Conservation (phyloP, 2,888 invertebrate species). For the Drosophila kambysellisi region DNA sequence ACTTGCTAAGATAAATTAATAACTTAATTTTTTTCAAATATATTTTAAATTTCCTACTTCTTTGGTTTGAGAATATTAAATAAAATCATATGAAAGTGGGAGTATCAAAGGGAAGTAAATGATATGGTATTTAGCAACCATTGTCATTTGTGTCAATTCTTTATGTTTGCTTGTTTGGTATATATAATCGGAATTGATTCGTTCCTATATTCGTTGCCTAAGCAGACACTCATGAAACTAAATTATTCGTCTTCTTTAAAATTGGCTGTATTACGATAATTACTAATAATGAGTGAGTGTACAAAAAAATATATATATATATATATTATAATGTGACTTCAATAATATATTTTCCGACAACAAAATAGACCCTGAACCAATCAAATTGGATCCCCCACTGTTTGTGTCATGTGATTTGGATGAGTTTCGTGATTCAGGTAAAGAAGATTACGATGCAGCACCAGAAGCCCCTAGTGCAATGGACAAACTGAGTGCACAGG, state of each 20-base stretch:
- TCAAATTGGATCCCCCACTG: constrained; percentile 60
- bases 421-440: constrained; percentile 33
- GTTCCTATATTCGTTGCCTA: neutral
- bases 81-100: neutral
- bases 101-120: neutral
- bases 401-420: constrained; percentile 63
- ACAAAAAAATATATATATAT: neutral
- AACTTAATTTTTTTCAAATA: neutral
- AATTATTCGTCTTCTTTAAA: constrained; percentile 13
- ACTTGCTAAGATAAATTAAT: neutral
- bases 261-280: neutral
- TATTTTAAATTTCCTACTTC: too few species aligned
- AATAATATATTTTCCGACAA: neutral
- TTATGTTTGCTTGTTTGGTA: neutral
- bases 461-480: constrained; percentile 57
- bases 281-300: constrained; percentile 26
- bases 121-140: neutral
- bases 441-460: constrained; percentile 1
- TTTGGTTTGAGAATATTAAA: neutral
- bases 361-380: neutral
- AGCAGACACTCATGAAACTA: neutral
- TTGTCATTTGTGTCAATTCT: neutral
- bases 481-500: constrained; percentile 68
- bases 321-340: neutral
- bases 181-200: neutral